Evolutionary conservation across 2,113 vertebrate species (phyloP).

Genomic region (Arothron firmamentum): DNA sequence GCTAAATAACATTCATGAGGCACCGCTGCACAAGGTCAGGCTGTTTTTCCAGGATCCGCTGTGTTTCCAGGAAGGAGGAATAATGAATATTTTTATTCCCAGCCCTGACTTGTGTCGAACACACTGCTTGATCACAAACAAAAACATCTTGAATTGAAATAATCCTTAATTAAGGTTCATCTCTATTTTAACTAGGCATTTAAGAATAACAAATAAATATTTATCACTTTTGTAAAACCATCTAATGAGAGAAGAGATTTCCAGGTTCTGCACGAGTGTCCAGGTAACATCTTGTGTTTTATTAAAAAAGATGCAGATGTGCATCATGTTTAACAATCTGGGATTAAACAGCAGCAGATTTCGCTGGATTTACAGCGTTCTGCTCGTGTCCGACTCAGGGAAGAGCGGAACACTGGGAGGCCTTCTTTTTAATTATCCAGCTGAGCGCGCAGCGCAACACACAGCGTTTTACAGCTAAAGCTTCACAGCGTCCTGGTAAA

Average conservation of each 20-base stretch:
- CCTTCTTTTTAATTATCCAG: conserved; percentile 54
- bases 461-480: neutral
- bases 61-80: conserved; percentile 40
- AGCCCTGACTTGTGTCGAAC: conserved; percentile 11
- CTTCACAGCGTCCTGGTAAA: neutral
- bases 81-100: conserved; percentile 37
- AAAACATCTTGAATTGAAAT: conserved; percentile 14
- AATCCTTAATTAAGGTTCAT: neutral
- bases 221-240: too few relatives aligned
- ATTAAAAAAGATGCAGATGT: too few relatives aligned
- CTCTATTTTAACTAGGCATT: too few relatives aligned
- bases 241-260: too few relatives aligned
- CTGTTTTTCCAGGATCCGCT: conserved; percentile 1
- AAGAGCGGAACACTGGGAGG: conserved; percentile 20
- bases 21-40: conserved; percentile 29
- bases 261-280: too few relatives aligned
- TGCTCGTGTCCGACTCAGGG: neutral
- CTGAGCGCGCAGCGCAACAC: conserved; percentile 39
- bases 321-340: too few relatives aligned
- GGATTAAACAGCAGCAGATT: too few relatives aligned
- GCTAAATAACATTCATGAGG: conserved; percentile 25
- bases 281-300: too few relatives aligned
- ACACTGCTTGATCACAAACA: neutral
- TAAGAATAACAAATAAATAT: too few relatives aligned
- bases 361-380: neutral